Evolutionary conservation across 2,113 vertebrate species (phyloP).

Genomic region (Trichomycterus rosablanca): DNA sequence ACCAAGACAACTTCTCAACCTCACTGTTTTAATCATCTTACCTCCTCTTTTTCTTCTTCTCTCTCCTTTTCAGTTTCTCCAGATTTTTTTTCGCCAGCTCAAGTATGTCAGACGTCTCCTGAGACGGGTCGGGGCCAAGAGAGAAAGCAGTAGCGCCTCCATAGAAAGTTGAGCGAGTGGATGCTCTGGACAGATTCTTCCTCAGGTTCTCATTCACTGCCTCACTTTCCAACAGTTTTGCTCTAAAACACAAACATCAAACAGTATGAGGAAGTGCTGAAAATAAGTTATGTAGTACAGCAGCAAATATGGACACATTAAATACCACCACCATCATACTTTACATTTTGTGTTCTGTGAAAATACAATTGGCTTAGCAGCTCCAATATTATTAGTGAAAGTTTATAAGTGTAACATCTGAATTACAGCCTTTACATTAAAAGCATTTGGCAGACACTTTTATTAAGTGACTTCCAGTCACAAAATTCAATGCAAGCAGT

Average conservation of each 20-base stretch:
- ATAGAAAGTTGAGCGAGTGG: slow-evolving; percentile 77
- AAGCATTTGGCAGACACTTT: too few relatives aligned
- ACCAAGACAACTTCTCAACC: slow-evolving; percentile 20
- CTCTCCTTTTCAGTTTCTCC: slow-evolving; percentile 91
- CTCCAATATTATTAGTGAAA: too few relatives aligned
- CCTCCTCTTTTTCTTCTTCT: slow-evolving; percentile 95
- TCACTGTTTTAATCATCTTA: slow-evolving; percentile 45
- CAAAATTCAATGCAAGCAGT: too few relatives aligned
- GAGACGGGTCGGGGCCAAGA: slow-evolving; percentile 80
- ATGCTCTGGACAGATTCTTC: slow-evolving; percentile 82
- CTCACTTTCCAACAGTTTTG: slow-evolving; percentile 93
- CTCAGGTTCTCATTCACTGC: slow-evolving; percentile 88
- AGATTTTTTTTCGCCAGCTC: slow-evolving; percentile 94
- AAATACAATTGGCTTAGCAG: too few relatives aligned
- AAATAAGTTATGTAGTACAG: too few relatives aligned
- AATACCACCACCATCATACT: too few relatives aligned
- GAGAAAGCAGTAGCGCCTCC: slow-evolving; percentile 75
- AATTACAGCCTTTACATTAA: too few relatives aligned
- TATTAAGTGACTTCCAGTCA: too few relatives aligned
- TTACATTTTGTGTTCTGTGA: too few relatives aligned
- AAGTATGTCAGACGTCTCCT: slow-evolving; percentile 89
- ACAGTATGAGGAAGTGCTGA: too few relatives aligned
- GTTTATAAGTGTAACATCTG: too few relatives aligned
- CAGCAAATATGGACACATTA: too few relatives aligned
- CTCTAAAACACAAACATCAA: slow-evolving; percentile 60